A percentile compares a stretch with the other conserved stretches of the same genome.
Conservation (phyloP, 2,888 invertebrate species). For the Capitulum mitella region DNA sequence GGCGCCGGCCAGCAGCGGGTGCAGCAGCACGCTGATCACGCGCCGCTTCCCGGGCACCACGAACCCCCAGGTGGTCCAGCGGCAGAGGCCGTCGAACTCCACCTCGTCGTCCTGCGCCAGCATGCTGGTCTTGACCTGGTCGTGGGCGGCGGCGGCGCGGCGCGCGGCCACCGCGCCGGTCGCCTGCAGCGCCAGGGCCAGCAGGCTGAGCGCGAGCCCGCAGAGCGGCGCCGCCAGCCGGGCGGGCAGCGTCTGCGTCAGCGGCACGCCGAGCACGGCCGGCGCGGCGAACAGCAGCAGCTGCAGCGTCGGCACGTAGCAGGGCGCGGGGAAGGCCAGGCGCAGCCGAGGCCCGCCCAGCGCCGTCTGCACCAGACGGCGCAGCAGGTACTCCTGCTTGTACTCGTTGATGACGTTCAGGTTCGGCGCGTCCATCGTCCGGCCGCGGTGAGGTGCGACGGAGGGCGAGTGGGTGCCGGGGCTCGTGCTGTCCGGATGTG, state of each 20-base stretch:
- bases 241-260: background rate
- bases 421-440: background rate
- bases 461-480: no score
- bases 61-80: constrained; percentile 34
- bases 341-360: constrained; percentile 3
- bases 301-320: background rate
- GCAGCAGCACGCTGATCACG: constrained; percentile 28
- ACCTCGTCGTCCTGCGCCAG: constrained; percentile 34
- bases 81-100: constrained; percentile 32
- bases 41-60: constrained; percentile 32
- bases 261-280: constrained; percentile 2
- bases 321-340: background rate
- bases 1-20: constrained; percentile 32
- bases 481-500: no score
- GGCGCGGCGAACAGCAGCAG: background rate
- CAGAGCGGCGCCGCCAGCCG: background rate
- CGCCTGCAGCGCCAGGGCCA: background rate
- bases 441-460: no score
- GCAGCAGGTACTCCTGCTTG: constrained; percentile 12
- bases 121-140: background rate
- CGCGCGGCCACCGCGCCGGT: background rate
- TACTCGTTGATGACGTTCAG: constrained; percentile 19
- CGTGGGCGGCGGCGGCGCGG: background rate
- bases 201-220: background rate
- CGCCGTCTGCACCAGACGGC: background rate